A percentile compares a stretch with the other conserved stretches of the same genome.
These are phyloP conservation scores for Scolopax mira DNA, from an alignment of 2,113 vertebrate species.

Conservation along the genomic window DNA sequence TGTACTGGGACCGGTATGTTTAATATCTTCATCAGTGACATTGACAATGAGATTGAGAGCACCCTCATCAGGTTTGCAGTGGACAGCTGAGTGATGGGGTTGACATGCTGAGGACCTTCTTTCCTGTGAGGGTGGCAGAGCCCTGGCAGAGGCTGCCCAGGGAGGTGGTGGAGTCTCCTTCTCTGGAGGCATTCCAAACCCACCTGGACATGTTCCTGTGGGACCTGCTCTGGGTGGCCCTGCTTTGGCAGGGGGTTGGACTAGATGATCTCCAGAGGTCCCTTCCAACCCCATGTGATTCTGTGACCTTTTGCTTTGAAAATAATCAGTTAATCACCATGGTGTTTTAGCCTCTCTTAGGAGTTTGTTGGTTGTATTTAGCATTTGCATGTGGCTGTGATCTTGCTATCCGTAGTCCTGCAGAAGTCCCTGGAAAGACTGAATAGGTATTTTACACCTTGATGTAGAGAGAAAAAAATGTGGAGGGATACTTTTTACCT, in stretches of 20 bases:
- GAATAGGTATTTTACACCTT: neutral
- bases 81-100: neutral
- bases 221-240: too few relatives aligned
- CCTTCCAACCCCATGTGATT: too few relatives aligned
- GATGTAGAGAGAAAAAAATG: neutral
- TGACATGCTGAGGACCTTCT: neutral
- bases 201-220: too few relatives aligned
- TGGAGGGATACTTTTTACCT: neutral
- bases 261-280: too few relatives aligned
- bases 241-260: too few relatives aligned
- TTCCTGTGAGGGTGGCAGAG: too few relatives aligned
- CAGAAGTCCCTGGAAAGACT: neutral
- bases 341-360: neutral
- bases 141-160: too few relatives aligned
- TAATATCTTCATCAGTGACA: neutral
- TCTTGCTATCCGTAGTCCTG: neutral
- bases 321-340: neutral
- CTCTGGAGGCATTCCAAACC: too few relatives aligned
- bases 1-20: neutral
- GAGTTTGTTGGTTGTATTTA: neutral
- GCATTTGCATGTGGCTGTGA: neutral
- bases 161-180: too few relatives aligned
- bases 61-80: neutral
- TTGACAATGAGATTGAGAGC: neutral
- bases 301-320: neutral